Evolutionary conservation across 2,113 vertebrate genomes (phyloP).

Genomic region (Aspiorhynchus laticeps): DNA sequence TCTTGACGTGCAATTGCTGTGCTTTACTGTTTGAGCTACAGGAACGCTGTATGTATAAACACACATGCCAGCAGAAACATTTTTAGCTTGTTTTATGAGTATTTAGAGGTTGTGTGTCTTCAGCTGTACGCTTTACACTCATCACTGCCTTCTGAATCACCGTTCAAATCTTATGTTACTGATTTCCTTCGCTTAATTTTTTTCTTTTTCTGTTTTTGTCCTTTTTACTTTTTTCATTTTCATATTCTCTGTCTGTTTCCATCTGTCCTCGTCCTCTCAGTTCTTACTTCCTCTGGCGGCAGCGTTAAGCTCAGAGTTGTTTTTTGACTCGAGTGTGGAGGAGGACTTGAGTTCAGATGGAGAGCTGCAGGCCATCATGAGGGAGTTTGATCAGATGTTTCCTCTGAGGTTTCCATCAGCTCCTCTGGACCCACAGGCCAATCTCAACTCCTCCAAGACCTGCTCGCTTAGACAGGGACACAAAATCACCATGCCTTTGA

Average conservation of each 20-base stretch:
- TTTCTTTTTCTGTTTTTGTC: constrained; percentile 39
- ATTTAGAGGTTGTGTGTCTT: not conserved
- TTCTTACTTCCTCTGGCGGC: constrained; percentile 86
- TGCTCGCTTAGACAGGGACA: constrained; percentile 88
- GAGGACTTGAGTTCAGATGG: constrained; percentile 87
- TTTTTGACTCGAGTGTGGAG: constrained; percentile 93
- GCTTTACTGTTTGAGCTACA: not conserved
- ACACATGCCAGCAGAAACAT: not conserved
- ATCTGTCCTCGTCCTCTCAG: constrained; percentile 39
- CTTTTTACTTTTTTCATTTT: constrained; percentile 41
- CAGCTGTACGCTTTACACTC: not conserved
- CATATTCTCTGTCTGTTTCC: constrained; percentile 18
- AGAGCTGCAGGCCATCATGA: constrained; percentile 89
- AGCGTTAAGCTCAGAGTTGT: constrained; percentile 90
- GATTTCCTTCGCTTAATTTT: constrained; percentile 27
- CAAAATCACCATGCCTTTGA: constrained; percentile 86
- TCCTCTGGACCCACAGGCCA: constrained; percentile 84
- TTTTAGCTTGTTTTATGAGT: not conserved
- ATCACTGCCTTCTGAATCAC: not conserved
- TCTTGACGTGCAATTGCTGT: not conserved
- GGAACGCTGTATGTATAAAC: not conserved
- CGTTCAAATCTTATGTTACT: not conserved
- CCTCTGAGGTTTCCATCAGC: constrained; percentile 82
- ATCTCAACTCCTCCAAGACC: constrained; percentile 91
- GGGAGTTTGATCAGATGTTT: constrained; percentile 90